These are phyloP conservation scores for Muntiacus muntjak DNA, from an alignment of 2,113 vertebrate species.

Conservation along the genomic window DNA sequence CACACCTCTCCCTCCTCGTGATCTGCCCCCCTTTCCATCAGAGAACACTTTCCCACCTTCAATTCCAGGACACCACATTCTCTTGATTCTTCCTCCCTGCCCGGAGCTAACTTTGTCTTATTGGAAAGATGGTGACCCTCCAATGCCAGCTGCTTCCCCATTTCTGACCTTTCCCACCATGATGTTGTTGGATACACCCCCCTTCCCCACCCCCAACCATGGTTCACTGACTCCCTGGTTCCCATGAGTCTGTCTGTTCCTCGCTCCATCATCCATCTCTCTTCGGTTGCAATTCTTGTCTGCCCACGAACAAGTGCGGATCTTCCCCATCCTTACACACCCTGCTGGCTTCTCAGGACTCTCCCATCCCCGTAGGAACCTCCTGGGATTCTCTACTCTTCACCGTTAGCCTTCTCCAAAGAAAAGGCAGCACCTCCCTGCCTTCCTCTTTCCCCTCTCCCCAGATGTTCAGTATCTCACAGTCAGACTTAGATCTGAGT, in stretches of 20 bases:
- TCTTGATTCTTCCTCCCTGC: neutral
- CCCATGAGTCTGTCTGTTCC: neutral
- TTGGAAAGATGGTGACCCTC: neutral
- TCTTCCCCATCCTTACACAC: neutral
- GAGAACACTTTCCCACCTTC: neutral
- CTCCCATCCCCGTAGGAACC: neutral
- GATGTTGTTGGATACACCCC: accelerated
- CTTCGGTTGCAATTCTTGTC: neutral
- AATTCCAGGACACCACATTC: neutral
- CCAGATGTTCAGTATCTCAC: neutral
- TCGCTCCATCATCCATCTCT: neutral
- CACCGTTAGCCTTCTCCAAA: neutral
- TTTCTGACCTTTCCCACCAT: neutral
- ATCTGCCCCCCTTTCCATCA: neutral
- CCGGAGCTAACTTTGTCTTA: neutral
- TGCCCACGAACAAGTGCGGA: accelerated
- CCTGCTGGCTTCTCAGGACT: neutral
- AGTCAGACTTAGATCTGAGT: neutral
- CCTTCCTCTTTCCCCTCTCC: neutral
- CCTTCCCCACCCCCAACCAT: neutral
- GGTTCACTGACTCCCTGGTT: neutral
- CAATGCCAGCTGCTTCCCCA: neutral
- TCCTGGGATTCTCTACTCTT: neutral
- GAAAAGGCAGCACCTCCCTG: neutral
- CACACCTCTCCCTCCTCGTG: neutral